phyloP scores from a whole-genome alignment of 2,113 vertebrate species.

The Silurus meridionalis region DNA sequence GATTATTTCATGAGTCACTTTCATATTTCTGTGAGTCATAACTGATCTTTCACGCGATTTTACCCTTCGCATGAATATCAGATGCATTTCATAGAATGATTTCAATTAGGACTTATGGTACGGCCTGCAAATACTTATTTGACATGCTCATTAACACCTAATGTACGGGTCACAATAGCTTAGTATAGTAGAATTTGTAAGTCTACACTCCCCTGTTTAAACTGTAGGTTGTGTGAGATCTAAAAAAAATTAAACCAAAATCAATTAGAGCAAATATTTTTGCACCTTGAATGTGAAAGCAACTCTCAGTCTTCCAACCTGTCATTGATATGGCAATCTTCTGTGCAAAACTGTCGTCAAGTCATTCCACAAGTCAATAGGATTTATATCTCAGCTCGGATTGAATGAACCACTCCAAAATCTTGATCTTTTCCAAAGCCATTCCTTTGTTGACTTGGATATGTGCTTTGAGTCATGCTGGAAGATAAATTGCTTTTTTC shows the following conservation, averaged over 20 bases:
- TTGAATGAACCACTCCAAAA: background rate
- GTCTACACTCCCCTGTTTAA: background rate
- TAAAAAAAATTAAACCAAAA: background rate
- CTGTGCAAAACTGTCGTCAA: background rate
- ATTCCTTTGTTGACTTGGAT: background rate
- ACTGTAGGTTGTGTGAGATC: background rate
- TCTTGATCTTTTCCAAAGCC: background rate
- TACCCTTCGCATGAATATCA: background rate
- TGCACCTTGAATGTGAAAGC: too few species aligned
- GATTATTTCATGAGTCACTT: background rate
- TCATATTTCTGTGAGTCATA: background rate
- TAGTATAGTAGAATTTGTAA: background rate
- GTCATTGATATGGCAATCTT: background rate
- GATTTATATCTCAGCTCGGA: background rate
- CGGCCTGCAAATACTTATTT: background rate
- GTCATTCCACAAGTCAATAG: background rate
- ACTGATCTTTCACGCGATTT: background rate
- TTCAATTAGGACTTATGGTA: background rate
- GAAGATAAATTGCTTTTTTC: background rate
- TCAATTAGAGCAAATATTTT: background rate
- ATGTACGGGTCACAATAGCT: background rate
- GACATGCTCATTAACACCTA: background rate
- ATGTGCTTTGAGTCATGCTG: background rate
- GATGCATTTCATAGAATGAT: background rate
- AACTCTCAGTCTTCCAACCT: background rate